Percentiles rank a stretch among this genome's conserved stretches.
Conservation (phyloP, 1,140 invertebrate genomes). For the Nasonia giraulti region DNA sequence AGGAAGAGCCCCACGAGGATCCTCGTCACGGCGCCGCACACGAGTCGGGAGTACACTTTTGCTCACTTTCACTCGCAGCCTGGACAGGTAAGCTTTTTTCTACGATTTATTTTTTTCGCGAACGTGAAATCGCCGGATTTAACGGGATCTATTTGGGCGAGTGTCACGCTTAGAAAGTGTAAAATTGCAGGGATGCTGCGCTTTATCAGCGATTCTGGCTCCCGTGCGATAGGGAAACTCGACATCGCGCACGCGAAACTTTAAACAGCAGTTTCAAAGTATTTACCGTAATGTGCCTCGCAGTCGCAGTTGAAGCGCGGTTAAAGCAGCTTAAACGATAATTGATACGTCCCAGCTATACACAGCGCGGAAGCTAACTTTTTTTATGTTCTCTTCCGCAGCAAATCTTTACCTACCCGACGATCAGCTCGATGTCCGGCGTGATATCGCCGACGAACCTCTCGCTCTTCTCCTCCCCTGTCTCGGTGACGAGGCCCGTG, state of each 20-base stretch:
- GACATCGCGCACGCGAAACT: slow-evolving; percentile 35
- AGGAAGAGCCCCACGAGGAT: slow-evolving; percentile 72
- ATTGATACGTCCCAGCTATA: slow-evolving; percentile 35
- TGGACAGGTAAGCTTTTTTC: slow-evolving; percentile 81
- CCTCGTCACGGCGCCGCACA: slow-evolving; percentile 73
- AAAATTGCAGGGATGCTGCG: slow-evolving; percentile 19
- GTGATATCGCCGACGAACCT: slow-evolving; percentile 94
- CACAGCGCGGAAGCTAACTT: background rate
- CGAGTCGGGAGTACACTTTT: slow-evolving; percentile 85
- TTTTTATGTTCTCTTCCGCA: slow-evolving; percentile 47
- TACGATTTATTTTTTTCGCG: too few species aligned
- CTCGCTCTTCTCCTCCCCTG: slow-evolving; percentile 89
- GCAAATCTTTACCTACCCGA: slow-evolving; percentile 93
- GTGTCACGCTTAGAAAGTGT: slow-evolving; percentile 7
- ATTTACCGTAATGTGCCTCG: slow-evolving; percentile 42
- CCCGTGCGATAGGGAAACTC: slow-evolving; percentile 21
- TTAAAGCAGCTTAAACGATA: slow-evolving; percentile 49
- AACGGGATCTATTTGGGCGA: too few species aligned
- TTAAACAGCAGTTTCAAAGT: slow-evolving; percentile 51
- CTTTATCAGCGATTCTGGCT: slow-evolving; percentile 29
- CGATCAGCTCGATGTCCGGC: slow-evolving; percentile 86
- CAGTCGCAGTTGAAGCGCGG: slow-evolving; percentile 14
- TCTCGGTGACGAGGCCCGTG: slow-evolving; percentile 81
- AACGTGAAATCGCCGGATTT: background rate
- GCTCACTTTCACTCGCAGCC: slow-evolving; percentile 93